Evolutionary conservation across 1,140 invertebrate species (phyloP), one percentile per base, ranked within the genome.

Genomic region (Diorhabda sublineata): DNA sequence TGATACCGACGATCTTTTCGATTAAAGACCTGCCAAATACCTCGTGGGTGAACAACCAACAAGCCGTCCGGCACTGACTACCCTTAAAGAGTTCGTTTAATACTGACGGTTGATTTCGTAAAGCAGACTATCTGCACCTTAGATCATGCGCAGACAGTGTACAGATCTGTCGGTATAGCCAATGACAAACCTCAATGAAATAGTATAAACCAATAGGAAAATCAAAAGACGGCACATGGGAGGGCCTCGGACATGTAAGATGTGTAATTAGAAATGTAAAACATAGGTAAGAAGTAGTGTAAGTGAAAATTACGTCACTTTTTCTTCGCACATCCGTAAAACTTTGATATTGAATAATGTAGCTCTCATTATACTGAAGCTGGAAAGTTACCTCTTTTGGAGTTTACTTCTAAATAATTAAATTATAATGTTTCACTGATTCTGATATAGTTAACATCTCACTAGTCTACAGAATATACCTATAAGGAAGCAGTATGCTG

Each of bases 241-340:
- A 75, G 78, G 78, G 69, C 57, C 77, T 70, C 69, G 66, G 60
- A 74, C 76, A 78, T 78, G 77, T 80, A 80, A 80, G 75, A 79
- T 76, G 75, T 79, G 76, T 80, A 80, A 80, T 80, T 80, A 80
- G 76, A 77, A 78, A 77, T 79, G 76, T 79, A 79, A 79, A 77
- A 78, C 75, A 76, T 72, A 78, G 77, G 76, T 78, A 78, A 76
- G 69, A 74, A 58, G 42, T 44, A 58, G 26, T 58, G 45, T 56
- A 56, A 68, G 58, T 52, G 63, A 69, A 65, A 42, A 58, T 61
- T 59, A 42, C 65, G 61, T 43, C 62, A 59, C 58, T 52, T 45
- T 68, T 58, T 67, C 47, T 6, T 9, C 47, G 47, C 5, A 52
- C 9, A 6, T 9, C 9, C 5, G 47, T 9, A 52, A 52, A 52